A percentile compares a stretch with the other conserved stretches of the same genome.
Evolutionary conservation across 2,888 invertebrate species (phyloP).

Genomic region (Leucoptera coffeella): DNA sequence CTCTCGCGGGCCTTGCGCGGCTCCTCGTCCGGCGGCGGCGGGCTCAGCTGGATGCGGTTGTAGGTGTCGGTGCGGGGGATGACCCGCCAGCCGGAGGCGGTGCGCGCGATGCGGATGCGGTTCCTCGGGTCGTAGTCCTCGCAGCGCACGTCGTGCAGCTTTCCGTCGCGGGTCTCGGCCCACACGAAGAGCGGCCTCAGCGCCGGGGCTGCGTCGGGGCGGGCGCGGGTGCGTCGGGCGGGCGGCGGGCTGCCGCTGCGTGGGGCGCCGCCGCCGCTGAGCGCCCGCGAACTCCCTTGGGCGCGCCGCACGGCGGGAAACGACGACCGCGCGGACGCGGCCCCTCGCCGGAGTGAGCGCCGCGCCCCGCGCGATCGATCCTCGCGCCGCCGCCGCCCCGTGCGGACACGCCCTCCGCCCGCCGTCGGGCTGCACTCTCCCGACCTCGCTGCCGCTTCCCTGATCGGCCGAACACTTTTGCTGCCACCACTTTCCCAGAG

Average conservation of each 20-base stretch:
- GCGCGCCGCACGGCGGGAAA: conserved; percentile 35
- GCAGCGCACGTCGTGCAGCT: conserved; percentile 77
- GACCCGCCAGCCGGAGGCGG: conserved; percentile 74
- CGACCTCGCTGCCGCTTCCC: neutral
- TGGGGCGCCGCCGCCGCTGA: conserved; percentile 42
- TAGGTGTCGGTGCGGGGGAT: conserved; percentile 69
- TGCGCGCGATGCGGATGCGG: conserved; percentile 76
- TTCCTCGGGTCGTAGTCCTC: conserved; percentile 84
- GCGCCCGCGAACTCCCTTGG: conserved; percentile 42
- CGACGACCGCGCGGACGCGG: conserved; percentile 46
- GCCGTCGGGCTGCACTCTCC: neutral
- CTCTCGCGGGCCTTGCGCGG: conserved; percentile 11
- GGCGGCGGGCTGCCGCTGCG: conserved; percentile 40
- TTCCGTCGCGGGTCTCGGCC: conserved; percentile 72
- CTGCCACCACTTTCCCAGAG: no score
- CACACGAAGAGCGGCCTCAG: conserved; percentile 81
- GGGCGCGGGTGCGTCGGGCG: conserved; percentile 12
- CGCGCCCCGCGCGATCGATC: conserved; percentile 9
- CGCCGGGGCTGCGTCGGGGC: conserved; percentile 48
- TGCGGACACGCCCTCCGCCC: neutral
- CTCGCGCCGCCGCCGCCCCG: conserved; percentile 4
- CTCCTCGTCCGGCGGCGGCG: conserved; percentile 12
- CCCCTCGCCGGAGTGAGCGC: conserved; percentile 8
- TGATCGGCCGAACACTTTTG: neutral
- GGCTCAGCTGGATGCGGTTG: conserved; percentile 34